phyloP scores from a whole-genome alignment of 2,888 invertebrate genomes.

The Protonemura montana region DNA sequence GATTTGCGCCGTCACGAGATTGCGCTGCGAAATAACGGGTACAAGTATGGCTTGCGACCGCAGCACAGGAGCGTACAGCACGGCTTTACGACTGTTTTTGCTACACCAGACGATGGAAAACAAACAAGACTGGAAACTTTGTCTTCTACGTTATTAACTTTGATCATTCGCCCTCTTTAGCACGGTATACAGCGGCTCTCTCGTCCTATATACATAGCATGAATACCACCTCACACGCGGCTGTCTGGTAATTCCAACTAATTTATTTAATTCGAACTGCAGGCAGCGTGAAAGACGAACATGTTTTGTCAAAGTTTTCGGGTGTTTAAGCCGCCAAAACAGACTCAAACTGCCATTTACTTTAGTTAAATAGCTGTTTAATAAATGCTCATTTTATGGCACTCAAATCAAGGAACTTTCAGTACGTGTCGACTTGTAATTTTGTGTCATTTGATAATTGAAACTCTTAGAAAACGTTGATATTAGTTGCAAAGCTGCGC shows the following conservation, averaged over 20 bases:
- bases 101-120: neutral
- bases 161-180: neutral
- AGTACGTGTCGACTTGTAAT: neutral
- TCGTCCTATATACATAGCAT: neutral
- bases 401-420: neutral
- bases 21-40: neutral
- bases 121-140: neutral
- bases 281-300: conserved; percentile 22
- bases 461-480: too few species aligned
- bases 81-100: conserved; percentile 7
- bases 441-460: neutral
- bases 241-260: conserved; percentile 29
- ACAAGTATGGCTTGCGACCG: neutral
- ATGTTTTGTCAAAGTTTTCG: neutral
- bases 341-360: conserved; percentile 8
- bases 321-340: neutral
- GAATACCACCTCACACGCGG: neutral
- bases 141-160: neutral
- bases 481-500: too few species aligned
- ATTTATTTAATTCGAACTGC: conserved; percentile 28
- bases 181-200: neutral
- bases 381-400: neutral
- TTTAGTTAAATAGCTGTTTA: neutral
- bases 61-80: neutral
- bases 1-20: neutral